Base-by-base conservation (phyloP, 1,140 invertebrate species). In the Lasioglossum albipes region DNA sequence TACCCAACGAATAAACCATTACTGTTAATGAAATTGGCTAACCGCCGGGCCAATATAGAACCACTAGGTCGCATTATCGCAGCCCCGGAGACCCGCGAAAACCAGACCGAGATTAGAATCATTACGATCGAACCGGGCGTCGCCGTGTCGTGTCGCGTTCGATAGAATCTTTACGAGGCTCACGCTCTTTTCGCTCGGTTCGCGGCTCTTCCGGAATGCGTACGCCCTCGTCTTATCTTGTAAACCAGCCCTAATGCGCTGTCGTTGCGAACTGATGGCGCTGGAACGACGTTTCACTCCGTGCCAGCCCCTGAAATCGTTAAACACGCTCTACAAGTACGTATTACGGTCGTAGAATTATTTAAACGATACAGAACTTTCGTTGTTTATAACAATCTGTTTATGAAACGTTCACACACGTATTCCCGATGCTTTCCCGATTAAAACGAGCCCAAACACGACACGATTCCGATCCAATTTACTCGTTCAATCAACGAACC, bases 131-230 rank as follows among this genome's bases (percentile, higher is more conserved):
- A 36, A 57, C n/a, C 45, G 57, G 4, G 31, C 54, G 73, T 72
- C 61, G 61, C 36, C 13, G 7, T 49, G 67, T 31, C 62, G 18
- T 42, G 41, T 22, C 13, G 84, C 36, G 36, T 36, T 36, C 36
- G 79, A 84, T 78, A 84, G 75, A 82, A 85, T 86, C 85, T 86
- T 86, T 86, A 86, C 64, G 84, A 85, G 36, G 69, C 70, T 66
- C 75, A 18, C 73, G 68, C 52, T 80, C 73, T 85, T 84, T 77
- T 70, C 81, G 75, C 68, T 20, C 62, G 67, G 73, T 80, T 73
- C 72, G 64, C 42, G 75, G n/a, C 61, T 71, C 71, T 54, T 42
- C 54, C 64, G 65, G 69, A 69, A 27, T 20, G 57, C n/a, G 66
- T 42, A 27, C 42, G 67, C 3, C 52, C 52, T 4, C 45, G 45